Conservation (phyloP, 2,888 invertebrate species). For the Ormyrus nitidulus region DNA sequence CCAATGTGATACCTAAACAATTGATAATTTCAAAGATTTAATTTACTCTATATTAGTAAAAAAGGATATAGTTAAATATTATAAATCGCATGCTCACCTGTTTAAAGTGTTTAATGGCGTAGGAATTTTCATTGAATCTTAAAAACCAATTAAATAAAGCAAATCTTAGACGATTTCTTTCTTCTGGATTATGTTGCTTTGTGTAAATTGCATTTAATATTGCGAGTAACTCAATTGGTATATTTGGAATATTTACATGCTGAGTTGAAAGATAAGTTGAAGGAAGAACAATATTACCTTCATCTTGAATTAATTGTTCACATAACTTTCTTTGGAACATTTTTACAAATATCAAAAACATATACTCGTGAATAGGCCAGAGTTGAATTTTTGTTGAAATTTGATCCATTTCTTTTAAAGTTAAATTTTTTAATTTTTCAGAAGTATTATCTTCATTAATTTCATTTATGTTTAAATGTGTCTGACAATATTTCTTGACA, state of each 20-base stretch:
- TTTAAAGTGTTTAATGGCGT: slow-evolving; percentile 60
- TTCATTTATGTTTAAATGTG: slow-evolving; percentile 57
- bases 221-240: slow-evolving; percentile 65
- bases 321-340: slow-evolving; percentile 62
- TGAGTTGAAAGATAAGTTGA: slow-evolving; percentile 40
- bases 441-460: slow-evolving; percentile 43
- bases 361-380: slow-evolving; percentile 79
- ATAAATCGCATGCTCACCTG: slow-evolving; percentile 30
- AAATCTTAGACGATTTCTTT: slow-evolving; percentile 59
- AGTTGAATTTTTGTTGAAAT: slow-evolving; percentile 74
- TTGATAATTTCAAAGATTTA: too few relatives aligned
- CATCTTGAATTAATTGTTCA: slow-evolving; percentile 36
- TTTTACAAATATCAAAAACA: slow-evolving; percentile 74
- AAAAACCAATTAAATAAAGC: slow-evolving; percentile 62
- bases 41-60: too few relatives aligned
- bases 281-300: slow-evolving; percentile 5
- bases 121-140: slow-evolving; percentile 61
- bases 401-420: slow-evolving; percentile 59
- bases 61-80: slow-evolving; percentile 8
- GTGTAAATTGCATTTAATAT: slow-evolving; percentile 60
- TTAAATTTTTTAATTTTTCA: neutral
- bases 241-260: slow-evolving; percentile 64
- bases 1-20: slow-evolving; percentile 60
- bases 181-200: slow-evolving; percentile 48
- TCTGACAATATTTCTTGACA: slow-evolving; percentile 57